phyloP scores from a whole-genome alignment of 2,113 vertebrate genomes.

The Isichthys henryi region DNA sequence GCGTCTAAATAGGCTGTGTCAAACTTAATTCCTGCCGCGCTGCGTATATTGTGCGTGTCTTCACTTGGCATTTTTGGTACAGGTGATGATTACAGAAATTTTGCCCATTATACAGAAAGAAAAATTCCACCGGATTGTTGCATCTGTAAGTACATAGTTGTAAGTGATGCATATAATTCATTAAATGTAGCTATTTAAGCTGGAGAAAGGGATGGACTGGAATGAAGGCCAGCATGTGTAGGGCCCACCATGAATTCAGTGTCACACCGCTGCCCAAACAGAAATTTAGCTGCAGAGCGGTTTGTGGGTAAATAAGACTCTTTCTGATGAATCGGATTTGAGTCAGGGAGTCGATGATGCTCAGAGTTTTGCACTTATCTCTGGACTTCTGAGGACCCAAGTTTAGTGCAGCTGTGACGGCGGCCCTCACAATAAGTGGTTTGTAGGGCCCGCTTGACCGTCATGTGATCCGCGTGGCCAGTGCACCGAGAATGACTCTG shows the following conservation, averaged over 20 bases:
- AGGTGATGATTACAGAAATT: not conserved
- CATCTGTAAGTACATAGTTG: not conserved
- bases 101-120: not conserved
- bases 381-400: not conserved
- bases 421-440: slow-evolving; percentile 19
- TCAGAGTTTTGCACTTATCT: slow-evolving; percentile 4
- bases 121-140: not conserved
- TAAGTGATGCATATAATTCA: not conserved
- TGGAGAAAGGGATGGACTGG: not conserved
- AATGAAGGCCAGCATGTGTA: not conserved
- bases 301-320: slow-evolving; percentile 2
- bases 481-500: slow-evolving; percentile 8
- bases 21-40: not conserved
- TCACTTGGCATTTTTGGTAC: not conserved
- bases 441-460: slow-evolving; percentile 17
- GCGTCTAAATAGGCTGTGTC: not conserved
- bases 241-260: not conserved
- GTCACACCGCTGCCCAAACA: not conserved
- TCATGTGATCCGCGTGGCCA: slow-evolving; percentile 20
- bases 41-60: not conserved
- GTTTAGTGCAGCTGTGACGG: slow-evolving; percentile 12
- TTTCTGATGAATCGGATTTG: slow-evolving; percentile 13
- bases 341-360: slow-evolving; percentile 13
- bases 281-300: not conserved
- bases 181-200: not conserved